Percentiles rank a stretch among this genome's conserved stretches.
phyloP scores from a whole-genome alignment of 1,140 invertebrate genomes.

The Rhynchophorus ferrugineus region DNA sequence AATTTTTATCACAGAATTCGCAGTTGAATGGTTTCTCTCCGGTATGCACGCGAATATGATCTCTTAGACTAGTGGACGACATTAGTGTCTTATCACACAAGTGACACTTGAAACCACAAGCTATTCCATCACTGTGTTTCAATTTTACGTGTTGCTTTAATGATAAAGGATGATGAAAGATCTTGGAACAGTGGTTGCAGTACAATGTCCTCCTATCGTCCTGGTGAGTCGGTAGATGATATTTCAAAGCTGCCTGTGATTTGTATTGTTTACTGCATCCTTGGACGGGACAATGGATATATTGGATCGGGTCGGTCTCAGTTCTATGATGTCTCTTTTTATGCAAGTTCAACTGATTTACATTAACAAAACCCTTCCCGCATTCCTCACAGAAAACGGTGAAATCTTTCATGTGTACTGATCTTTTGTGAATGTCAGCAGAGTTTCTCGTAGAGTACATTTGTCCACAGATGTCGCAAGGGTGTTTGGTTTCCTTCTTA shows the following conservation, averaged over 20 bases:
- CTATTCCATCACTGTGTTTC: slow-evolving; percentile 25
- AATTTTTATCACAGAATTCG: slow-evolving; percentile 51
- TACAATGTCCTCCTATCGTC: background rate
- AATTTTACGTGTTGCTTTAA: slow-evolving; percentile 29
- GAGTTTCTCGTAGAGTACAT: slow-evolving; percentile 60
- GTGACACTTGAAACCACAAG: slow-evolving; percentile 21
- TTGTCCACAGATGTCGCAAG: slow-evolving; percentile 41
- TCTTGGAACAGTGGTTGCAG: slow-evolving; percentile 56
- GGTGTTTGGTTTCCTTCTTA: slow-evolving; percentile 25
- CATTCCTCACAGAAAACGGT: slow-evolving; percentile 28
- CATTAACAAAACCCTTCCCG: slow-evolving; percentile 26
- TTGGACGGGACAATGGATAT: slow-evolving; percentile 10
- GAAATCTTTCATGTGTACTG: slow-evolving; percentile 47
- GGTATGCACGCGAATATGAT: slow-evolving; percentile 59
- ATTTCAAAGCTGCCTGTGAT: slow-evolving; percentile 4
- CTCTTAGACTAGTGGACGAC: slow-evolving; percentile 13
- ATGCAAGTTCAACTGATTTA: slow-evolving; percentile 11
- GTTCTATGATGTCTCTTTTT: slow-evolving; percentile 4
- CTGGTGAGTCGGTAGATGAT: slow-evolving; percentile 11
- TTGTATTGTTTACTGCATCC: slow-evolving; percentile 14
- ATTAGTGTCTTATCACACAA: slow-evolving; percentile 26
- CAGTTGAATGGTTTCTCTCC: slow-evolving; percentile 66
- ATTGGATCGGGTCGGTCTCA: slow-evolving; percentile 2
- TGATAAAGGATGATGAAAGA: slow-evolving; percentile 35
- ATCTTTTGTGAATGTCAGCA: slow-evolving; percentile 55